Evolutionary conservation across 2,113 vertebrate genomes (phyloP), one percentile per base, ranked within the genome.

Genomic region (Sturnira hondurensis): DNA sequence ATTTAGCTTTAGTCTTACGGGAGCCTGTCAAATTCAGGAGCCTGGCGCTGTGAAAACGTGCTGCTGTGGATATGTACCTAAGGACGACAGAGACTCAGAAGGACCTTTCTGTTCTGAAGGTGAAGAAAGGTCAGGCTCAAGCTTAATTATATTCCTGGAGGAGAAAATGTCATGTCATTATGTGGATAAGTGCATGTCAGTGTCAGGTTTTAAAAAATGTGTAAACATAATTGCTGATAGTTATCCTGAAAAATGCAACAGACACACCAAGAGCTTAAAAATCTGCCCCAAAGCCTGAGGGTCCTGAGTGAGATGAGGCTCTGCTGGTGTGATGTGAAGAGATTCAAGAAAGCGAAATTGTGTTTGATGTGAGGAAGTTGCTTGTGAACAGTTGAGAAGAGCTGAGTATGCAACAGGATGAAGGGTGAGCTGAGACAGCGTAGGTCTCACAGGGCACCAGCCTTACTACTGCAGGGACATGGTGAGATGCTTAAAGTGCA

Each of bases 51-150:
- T 50, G 47, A 84, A 83, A 85, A 71, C 16, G 8, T 19, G 22
- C 73, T 16, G 26, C 12, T 58, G 8, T 86, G 47, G 33, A 8
- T 47, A 15, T 20, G 38, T 14, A 77, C 19, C 11, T 68, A 71
- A 74, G 19, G 31, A 10, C n/a, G 63, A 50, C 47, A 90, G 74
- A 88, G 76, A 91, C 61, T 85, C 58, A 33, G 65, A 50, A 87
- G 56, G 81, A 81, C 67, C 58, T 96, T 87, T 91, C 78, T 41
- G 36, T 41, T 88, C 68, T 52, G 36, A 93, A 91, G 63, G 54
- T 71, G 28, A 93, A 89, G 5, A 95, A 94, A 97, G 82, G 67
- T 78, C 89, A 91, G 43, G 9, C 11, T 87, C 41, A 80, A 91
- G 67, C 20, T 90, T 94, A 76, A 61, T 67, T 47, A 67, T 2